A percentile compares a stretch with the other conserved stretches of the same genome.
These are phyloP conservation scores for Vulpes ferrilata DNA, from an alignment of 2,113 vertebrate genomes.

Conservation along the genomic window DNA sequence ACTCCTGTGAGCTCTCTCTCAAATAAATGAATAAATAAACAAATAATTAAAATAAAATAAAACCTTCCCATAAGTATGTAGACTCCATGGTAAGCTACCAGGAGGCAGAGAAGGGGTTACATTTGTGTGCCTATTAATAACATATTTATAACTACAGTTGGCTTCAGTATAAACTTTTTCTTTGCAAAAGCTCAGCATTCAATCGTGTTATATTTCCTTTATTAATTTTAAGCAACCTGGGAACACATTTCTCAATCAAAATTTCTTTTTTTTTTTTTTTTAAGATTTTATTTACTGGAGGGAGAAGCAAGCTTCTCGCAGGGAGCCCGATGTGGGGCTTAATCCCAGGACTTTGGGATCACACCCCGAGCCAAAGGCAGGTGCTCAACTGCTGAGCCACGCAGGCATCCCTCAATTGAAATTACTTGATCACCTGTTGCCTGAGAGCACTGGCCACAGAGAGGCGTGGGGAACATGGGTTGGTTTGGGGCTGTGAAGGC, in stretches of 20 bases:
- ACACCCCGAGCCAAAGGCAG: no score
- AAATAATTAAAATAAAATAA: background rate
- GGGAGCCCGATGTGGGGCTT: no score
- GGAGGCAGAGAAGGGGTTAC: background rate
- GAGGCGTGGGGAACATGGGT: background rate
- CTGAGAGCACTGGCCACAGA: background rate
- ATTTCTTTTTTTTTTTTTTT: background rate
- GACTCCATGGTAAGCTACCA: no score
- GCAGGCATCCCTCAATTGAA: background rate
- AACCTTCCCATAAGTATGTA: fast-evolving
- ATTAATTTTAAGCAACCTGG: background rate
- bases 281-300: no score
- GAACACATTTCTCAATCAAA: background rate
- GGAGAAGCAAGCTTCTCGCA: no score
- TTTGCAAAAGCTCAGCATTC: background rate
- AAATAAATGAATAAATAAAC: background rate
- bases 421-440: background rate
- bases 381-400: no score
- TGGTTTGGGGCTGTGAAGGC: background rate
- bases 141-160: background rate
- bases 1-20: background rate
- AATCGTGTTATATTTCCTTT: background rate
- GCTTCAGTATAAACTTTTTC: background rate
- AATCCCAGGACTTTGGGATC: no score
- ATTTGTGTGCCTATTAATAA: background rate